Evolutionary conservation across 2,113 vertebrate genomes (phyloP), one percentile per base, ranked within the genome.

Genomic region (Oriolus oriolus): DNA sequence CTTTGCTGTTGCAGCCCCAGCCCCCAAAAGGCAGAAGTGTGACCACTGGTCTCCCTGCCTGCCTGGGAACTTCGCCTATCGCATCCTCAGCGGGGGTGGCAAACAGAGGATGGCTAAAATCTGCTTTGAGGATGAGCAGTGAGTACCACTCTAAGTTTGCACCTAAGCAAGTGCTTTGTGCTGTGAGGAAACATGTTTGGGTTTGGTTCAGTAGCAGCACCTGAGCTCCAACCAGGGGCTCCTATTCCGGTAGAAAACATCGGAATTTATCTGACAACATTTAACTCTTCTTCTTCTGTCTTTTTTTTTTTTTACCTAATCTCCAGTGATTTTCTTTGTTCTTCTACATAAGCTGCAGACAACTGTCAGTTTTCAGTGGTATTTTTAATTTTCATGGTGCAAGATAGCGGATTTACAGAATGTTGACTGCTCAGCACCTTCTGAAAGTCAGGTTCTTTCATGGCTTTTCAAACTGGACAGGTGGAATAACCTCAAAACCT

Each of bases 91-190:
- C 2, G 97, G 98, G 0, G 97, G 97, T 1, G 97, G 97, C 61
- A 83, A 10, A 15, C 2, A 27, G 54, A 97, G 75, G 7, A 45
- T 56, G 3, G 97, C 98, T 37, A 96, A 97, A 84, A 97, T 98
- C 50, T 98, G 98, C 90, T 98, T 98, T 90, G 98, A 98, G 65
- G 97, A 98, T 60, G 76, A 98, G 31, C 82, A 98, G 98, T 98
- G 71, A 98, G 98, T 98, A 81, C 31, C 11, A 4, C 21, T 44
- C 30, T 16, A 16, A 64, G 20, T 89, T 60, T 16, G 15, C 64
- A 63, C 24, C 31, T 27, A 24, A 78, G 16, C 16, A 18, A n/a
- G 49, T 23, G 14, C 30, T 75, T 52, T 57, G 26, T n/a, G 7
- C 5, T 31, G 13, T 50, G 59, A 61, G 65, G 24, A 88, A 54